Base-by-base conservation (phyloP, 2,797 vertebrate species). In the Zalophus californianus region DNA sequence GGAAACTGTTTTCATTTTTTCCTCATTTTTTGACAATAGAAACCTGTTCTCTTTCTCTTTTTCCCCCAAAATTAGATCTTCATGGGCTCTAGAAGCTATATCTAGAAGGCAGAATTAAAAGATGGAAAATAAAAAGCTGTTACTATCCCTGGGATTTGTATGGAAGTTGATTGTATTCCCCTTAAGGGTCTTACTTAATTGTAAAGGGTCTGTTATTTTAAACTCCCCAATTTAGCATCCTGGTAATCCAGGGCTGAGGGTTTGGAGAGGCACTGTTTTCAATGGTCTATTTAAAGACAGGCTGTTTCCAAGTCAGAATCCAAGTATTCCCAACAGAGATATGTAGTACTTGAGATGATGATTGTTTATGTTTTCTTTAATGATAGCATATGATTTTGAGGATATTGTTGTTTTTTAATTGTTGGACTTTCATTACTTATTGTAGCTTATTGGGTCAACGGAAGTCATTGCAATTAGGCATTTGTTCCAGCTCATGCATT, bases 271-370 rank as follows among this genome's bases (percentile, higher is more conserved):
- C 86, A 90, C 64, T 90, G 64, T 92, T 97, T 96, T 96, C 96
- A 87, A 90, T 87, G 70, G 38, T 97, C 82, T 97, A 93, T 95
- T 97, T 97, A 96, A 97, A 97, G 96, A 93, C 85, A 91, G 95
- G 52, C 79, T 98, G 38, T 92, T 97, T 97, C 91, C 70, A 92
- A 96, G 94, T 91, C 92, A 96, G 86, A 96, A 97, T 96, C 75
- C 83, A 94, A 93, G 98, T 95, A 94, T 83, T 94, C 77, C 87
- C 92, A 91, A 66, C 78, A 95, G 89, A 96, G 75, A 96, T 92
- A 83, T 92, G 78, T 68, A 95, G 88, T 82, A 79, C 95, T 93
- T 92, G 96, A 97, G 87, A 96, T 97, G 75, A 97, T 91, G 29
- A 91, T 72, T 96, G 60, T 94, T 87, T 95, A 90, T 96, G 32